Evolutionary conservation across 2,888 invertebrate species (phyloP).

Genomic region (Nomada lathburiana): DNA sequence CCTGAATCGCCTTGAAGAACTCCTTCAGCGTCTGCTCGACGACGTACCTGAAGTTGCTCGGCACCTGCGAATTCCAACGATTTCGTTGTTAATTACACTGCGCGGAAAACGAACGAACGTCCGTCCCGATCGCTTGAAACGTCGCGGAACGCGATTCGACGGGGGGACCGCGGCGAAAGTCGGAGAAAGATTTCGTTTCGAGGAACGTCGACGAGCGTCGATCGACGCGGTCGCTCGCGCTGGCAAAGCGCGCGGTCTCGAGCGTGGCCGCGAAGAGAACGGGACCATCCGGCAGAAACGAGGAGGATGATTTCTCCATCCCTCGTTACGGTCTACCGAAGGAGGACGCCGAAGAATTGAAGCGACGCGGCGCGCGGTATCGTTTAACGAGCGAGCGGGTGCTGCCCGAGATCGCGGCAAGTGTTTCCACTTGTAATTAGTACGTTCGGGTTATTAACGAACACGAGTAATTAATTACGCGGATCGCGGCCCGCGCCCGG

Average conservation of each 20-base stretch:
- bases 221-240: slow-evolving; percentile 27
- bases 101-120: background rate
- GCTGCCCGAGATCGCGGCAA: slow-evolving; percentile 14
- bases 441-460: slow-evolving; percentile 68
- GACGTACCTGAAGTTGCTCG: slow-evolving; percentile 97
- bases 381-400: slow-evolving; percentile 56
- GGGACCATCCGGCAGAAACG: background rate
- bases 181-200: background rate
- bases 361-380: slow-evolving; percentile 46
- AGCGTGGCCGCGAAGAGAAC: background rate
- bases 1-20: slow-evolving; percentile 99
- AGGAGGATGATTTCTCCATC: slow-evolving; percentile 51
- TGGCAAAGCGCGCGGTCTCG: background rate
- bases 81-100: background rate
- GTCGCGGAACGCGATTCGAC: background rate
- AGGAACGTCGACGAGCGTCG: background rate
- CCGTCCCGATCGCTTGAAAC: background rate
- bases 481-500: slow-evolving; percentile 45
- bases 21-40: slow-evolving; percentile 99
- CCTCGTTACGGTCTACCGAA: slow-evolving; percentile 54
- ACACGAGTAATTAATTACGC: slow-evolving; percentile 67
- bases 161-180: too few species aligned
- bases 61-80: slow-evolving; percentile 90
- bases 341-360: slow-evolving; percentile 52
- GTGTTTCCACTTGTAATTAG: slow-evolving; percentile 67